Percentiles rank a stretch among this genome's conserved stretches.
These are phyloP conservation scores for Halesus radiatus DNA, from an alignment of 1,140 invertebrate genomes.

Conservation along the genomic window DNA sequence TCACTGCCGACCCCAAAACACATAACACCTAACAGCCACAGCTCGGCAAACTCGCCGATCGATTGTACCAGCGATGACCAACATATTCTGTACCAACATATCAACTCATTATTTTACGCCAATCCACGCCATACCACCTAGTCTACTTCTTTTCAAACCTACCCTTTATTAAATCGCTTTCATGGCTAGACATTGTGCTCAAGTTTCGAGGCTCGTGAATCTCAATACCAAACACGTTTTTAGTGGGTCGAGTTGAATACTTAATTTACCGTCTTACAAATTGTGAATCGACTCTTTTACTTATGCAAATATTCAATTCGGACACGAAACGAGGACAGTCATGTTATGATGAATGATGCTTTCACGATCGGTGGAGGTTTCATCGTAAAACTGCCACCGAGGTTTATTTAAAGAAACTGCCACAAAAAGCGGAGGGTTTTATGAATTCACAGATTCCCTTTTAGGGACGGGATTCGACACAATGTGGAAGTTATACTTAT, in stretches of 20 bases:
- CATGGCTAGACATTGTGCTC: constrained; percentile 6
- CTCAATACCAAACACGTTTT: constrained; percentile 19
- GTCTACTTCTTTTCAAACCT: constrained; percentile 29
- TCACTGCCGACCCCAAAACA: constrained; percentile 23
- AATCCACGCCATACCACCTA: constrained; percentile 26
- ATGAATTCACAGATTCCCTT: constrained; percentile 43
- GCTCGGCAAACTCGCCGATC: constrained; percentile 24
- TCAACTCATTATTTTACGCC: not conserved
- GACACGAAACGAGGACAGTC: constrained; percentile 7
- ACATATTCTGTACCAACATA: constrained; percentile 23
- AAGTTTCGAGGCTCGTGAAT: constrained; percentile 5
- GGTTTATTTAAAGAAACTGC: constrained; percentile 28
- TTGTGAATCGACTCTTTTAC: not conserved
- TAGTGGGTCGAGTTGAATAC: constrained; percentile 16
- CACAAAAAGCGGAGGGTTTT: constrained; percentile 23
- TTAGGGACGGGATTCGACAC: constrained; percentile 4
- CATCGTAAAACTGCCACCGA: not conserved
- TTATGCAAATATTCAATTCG: constrained; percentile 11
- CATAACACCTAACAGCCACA: not conserved
- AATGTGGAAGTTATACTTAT: constrained; percentile 40
- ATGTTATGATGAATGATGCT: not conserved
- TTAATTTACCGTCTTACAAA: not conserved
- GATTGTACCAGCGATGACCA: constrained; percentile 29
- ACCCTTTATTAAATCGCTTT: constrained; percentile 33
- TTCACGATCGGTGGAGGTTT: not conserved